Percentiles rank a stretch among this genome's conserved stretches.
phyloP scores from a whole-genome alignment of 2,113 vertebrate species.

The Microcebus lehilahytsara region DNA sequence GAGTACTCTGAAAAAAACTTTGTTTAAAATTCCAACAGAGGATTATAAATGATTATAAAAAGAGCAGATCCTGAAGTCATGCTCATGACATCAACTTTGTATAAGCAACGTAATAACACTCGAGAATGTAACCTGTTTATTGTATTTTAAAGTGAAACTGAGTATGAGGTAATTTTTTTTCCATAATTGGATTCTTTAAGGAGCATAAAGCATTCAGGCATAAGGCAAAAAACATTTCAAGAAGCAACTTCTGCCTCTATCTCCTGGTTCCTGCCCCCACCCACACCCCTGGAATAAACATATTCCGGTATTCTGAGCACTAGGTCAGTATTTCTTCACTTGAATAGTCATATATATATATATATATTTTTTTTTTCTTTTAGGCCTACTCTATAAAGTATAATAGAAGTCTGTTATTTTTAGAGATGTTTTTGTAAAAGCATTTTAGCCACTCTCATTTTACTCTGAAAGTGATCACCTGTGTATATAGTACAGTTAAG shows the following conservation, averaged over 20 bases:
- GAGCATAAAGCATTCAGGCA: background rate
- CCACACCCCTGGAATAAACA: background rate
- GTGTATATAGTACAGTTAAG: background rate
- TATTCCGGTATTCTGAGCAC: background rate
- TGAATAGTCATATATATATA: background rate
- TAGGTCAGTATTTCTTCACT: conserved; percentile 15
- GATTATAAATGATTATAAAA: conserved; percentile 67
- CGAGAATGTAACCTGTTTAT: conserved; percentile 36
- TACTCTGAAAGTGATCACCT: conserved; percentile 49
- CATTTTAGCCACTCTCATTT: background rate
- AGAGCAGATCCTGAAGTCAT: conserved; percentile 89
- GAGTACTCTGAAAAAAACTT: background rate
- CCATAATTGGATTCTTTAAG: background rate
- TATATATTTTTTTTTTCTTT: conserved; percentile 33
- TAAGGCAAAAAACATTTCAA: background rate
- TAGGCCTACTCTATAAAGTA: background rate
- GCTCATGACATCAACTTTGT: conserved; percentile 88
- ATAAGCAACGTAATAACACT: conserved; percentile 83
- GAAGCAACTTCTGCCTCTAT: background rate
- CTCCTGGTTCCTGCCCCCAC: background rate
- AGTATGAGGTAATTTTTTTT: background rate
- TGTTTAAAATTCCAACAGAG: background rate
- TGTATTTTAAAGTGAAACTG: conserved; percentile 41
- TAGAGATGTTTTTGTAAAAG: conserved; percentile 42
- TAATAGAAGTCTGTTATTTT: background rate